These are phyloP conservation scores for Chironomus striatipennis DNA, from an alignment of 1,140 invertebrate genomes.

Conservation along the genomic window DNA sequence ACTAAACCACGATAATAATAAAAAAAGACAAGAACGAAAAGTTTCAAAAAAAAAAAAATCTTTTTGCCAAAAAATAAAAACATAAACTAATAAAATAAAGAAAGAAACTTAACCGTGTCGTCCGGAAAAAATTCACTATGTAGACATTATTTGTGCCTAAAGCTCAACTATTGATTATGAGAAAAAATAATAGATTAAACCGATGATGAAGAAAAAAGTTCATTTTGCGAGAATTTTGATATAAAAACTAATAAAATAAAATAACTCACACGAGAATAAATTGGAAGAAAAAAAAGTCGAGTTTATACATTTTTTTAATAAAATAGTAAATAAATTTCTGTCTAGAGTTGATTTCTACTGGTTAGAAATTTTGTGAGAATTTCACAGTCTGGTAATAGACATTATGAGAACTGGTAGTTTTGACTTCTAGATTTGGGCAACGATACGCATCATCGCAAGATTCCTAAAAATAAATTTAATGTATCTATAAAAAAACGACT, in stretches of 20 bases:
- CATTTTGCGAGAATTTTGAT: not conserved
- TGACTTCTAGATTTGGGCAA: no score
- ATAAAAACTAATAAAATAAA: not conserved
- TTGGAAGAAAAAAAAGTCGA: not conserved
- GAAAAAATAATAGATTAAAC: no score
- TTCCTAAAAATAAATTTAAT: no score
- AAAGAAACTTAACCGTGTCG: not conserved
- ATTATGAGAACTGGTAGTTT: no score
- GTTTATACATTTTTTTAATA: not conserved
- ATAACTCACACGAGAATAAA: not conserved
- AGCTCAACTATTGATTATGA: not conserved
- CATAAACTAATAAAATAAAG: no score
- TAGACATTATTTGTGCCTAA: slow-evolving; percentile 8
- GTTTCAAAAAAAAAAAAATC: not conserved
- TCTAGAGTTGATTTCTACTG: no score
- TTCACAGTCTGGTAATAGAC: no score
- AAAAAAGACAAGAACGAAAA: not conserved
- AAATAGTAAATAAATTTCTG: no score
- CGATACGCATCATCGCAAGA: no score
- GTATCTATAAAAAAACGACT: no score
- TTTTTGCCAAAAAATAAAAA: not conserved
- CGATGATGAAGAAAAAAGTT: not conserved
- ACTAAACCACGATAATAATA: not conserved
- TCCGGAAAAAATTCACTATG: not conserved
- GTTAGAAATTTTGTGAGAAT: no score